Conservation (phyloP, 2,113 vertebrate genomes). For the Corvus hawaiiensis region DNA sequence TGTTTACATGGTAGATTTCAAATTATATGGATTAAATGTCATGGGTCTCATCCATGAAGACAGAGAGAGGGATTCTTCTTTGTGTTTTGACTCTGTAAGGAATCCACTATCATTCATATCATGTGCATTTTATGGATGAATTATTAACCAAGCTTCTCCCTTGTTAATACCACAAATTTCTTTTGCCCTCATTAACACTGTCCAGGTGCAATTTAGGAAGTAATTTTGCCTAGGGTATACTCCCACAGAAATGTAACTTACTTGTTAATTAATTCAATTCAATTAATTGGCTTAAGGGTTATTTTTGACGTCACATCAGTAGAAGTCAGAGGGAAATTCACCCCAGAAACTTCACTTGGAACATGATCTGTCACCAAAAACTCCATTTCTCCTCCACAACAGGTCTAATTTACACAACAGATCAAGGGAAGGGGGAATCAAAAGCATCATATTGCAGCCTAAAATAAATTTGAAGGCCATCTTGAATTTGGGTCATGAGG, state of each 20-base stretch:
- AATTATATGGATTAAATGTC: conserved; percentile 10
- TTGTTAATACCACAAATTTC: not conserved
- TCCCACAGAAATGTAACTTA: not conserved
- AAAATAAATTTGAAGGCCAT: not conserved
- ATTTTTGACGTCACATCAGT: not conserved
- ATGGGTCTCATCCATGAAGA: not conserved
- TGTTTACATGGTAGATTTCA: conserved; percentile 14
- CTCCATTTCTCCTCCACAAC: not conserved
- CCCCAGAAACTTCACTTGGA: not conserved
- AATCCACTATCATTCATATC: not conserved
- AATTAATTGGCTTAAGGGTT: not conserved
- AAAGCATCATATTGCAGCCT: not conserved
- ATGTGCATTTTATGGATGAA: not conserved
- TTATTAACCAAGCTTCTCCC: not conserved
- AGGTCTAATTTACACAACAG: not conserved
- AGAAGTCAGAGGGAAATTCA: not conserved
- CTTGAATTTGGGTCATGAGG: not conserved
- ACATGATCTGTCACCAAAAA: not conserved
- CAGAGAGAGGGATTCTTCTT: not conserved
- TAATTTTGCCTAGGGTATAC: not conserved
- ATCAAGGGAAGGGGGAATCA: not conserved
- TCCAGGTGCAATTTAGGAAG: not conserved
- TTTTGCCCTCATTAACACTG: not conserved
- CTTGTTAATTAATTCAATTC: not conserved
- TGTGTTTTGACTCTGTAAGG: not conserved